Base-by-base conservation (phyloP, 2,797 vertebrate genomes). In the Sebastes minor region DNA sequence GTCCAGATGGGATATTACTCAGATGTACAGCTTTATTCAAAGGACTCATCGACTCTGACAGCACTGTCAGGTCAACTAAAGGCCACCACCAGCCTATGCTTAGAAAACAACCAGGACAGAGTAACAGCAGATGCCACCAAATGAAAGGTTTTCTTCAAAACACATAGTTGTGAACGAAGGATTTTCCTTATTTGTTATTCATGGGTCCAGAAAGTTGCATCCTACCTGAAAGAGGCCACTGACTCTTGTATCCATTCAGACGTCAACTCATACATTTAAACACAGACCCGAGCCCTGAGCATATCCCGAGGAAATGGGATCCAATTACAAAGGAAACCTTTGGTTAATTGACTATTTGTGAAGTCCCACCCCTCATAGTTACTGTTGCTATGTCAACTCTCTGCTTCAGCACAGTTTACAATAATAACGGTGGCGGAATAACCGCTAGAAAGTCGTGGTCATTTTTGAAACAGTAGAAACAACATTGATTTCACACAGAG, bases 1-100 rank as follows among this genome's bases (percentile, higher is more conserved):
- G 80, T 87, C 75, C 88, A 85, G 87, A 93, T 90, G 82, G 87
- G 90, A 90, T 90, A 94, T 94, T 92, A 90, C 80, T 89, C 90
- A 92, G 91, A 91, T 91, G 86, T 86, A 89, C 88, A 80, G 83
- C 90, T 90, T 92, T 84, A 88, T 92, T 92, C 90, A 93, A 86
- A 76, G 71, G 76, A 71, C 71, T 86, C 83, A 84, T 88, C 71
- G 11, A 76, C 84, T 88, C 84, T 86, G 76, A 91, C 90, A 90
- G 75, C 68, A 84, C 70, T 65, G 78, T 83, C 85, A 89, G 94
- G 93, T 94, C 94, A 94, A 89, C 87, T 71, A 49, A 88, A 91
- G 94, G 92, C 83, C 93, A 91, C 80, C 76, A 85, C 81, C 59
- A 67, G 83, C 72, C 57, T 42, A 5, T 55, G 28, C 77, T 75